Percentiles rank a stretch among this genome's conserved stretches.
Evolutionary conservation across 1,140 invertebrate genomes (phyloP).

Genomic region (Nixonia krombeini): DNA sequence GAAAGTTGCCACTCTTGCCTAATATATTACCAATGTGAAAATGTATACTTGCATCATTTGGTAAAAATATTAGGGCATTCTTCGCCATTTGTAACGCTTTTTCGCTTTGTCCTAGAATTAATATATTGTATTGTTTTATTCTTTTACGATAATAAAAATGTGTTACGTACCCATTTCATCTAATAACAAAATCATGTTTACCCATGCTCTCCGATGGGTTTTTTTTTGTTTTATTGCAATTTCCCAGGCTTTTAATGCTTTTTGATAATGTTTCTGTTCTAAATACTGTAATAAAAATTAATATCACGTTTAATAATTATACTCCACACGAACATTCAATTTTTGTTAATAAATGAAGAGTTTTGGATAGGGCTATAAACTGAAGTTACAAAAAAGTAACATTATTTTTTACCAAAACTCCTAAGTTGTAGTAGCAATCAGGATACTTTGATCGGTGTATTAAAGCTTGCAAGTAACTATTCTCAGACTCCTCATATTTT

Average conservation of each 20-base stretch:
- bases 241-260: slow-evolving; percentile 81
- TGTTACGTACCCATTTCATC: slow-evolving; percentile 89
- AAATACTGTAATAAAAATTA: slow-evolving; percentile 74
- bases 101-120: slow-evolving; percentile 73
- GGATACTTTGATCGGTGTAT: slow-evolving; percentile 85
- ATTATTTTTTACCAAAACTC: slow-evolving; percentile 82
- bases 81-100: slow-evolving; percentile 80
- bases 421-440: slow-evolving; percentile 95
- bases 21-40: slow-evolving; percentile 91
- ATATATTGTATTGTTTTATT: neutral
- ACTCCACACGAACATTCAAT: no score
- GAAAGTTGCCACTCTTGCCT: slow-evolving; percentile 84
- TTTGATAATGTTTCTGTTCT: slow-evolving; percentile 73
- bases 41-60: slow-evolving; percentile 81
- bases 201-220: slow-evolving; percentile 89
- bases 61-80: slow-evolving; percentile 79
- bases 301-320: slow-evolving; percentile 20
- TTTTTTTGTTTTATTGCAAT: slow-evolving; percentile 85
- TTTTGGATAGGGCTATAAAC: no score
- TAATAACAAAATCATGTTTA: slow-evolving; percentile 89
- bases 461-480: slow-evolving; percentile 86
- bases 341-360: neutral
- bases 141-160: slow-evolving; percentile 41
- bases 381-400: neutral
- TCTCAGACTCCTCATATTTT: slow-evolving; percentile 80